Evolutionary conservation across 2,113 vertebrate species (phyloP).

Genomic region (Erythrocercus mccallii): DNA sequence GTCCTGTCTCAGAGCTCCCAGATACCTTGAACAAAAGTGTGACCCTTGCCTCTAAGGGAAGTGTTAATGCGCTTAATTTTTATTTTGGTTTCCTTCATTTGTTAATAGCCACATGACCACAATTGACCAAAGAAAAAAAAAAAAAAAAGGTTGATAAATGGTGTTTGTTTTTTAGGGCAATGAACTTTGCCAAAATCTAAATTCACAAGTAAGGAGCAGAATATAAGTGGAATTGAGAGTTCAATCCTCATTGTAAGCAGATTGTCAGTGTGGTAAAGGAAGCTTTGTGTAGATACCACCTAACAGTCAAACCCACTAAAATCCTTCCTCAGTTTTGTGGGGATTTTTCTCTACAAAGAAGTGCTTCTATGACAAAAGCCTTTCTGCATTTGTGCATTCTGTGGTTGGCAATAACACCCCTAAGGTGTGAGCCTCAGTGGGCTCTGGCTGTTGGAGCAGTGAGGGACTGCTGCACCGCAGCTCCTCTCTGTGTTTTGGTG

Average conservation of each 20-base stretch:
- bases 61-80: background rate
- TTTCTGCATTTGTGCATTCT: background rate
- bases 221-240: background rate
- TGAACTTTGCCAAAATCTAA: background rate
- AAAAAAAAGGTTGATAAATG: background rate
- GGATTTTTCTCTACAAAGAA: background rate
- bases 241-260: background rate
- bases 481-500: background rate
- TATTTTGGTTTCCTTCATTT: background rate
- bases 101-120: background rate
- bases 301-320: background rate
- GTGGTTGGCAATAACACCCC: background rate
- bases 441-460: background rate
- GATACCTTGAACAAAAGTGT: background rate
- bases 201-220: background rate
- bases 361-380: background rate
- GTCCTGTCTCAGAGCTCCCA: background rate
- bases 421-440: background rate
- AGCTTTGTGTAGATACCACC: background rate
- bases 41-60: background rate
- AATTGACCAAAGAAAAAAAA: background rate
- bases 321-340: accelerated
- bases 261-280: background rate
- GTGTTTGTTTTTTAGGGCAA: background rate
- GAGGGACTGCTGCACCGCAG: background rate